A percentile compares a stretch with the other conserved stretches of the same genome.
These are phyloP conservation scores for Cephus cinctus DNA, from an alignment of 1,140 invertebrate species.

Conservation along the genomic window DNA sequence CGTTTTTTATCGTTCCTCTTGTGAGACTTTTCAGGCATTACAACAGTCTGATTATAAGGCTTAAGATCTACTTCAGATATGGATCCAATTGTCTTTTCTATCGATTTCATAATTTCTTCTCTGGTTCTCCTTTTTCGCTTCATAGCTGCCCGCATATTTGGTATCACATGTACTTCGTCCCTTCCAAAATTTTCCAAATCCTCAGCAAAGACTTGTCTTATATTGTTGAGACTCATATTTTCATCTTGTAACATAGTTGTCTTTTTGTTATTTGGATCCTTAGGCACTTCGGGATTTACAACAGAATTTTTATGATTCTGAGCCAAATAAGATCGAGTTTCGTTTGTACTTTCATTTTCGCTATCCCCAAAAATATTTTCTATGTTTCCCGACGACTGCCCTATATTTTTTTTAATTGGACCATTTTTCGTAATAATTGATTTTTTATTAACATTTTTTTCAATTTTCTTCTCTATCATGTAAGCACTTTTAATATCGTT, in stretches of 20 bases:
- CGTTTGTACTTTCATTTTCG: conserved; percentile 18
- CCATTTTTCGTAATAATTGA: neutral
- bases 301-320: neutral
- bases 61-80: conserved; percentile 12
- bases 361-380: conserved; percentile 32
- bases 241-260: neutral
- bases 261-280: neutral
- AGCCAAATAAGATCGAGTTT: neutral
- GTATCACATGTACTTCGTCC: conserved; percentile 14
- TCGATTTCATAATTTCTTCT: conserved; percentile 23
- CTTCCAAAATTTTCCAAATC: conserved; percentile 22
- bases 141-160: conserved; percentile 22
- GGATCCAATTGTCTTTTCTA: conserved; percentile 23
- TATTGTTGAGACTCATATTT: conserved; percentile 4
- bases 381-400: neutral
- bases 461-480: conserved; percentile 6
- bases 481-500: conserved; percentile 23
- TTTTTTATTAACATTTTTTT: conserved; percentile 10
- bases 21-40: neutral
- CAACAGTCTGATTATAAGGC: conserved; percentile 13
- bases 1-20: neutral
- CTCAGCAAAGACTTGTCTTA: conserved; percentile 12
- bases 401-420: neutral
- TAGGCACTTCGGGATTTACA: neutral
- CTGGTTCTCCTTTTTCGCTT: conserved; percentile 30